phyloP scores from a whole-genome alignment of 2,113 vertebrate species.

The Oreochromis niloticus region DNA sequence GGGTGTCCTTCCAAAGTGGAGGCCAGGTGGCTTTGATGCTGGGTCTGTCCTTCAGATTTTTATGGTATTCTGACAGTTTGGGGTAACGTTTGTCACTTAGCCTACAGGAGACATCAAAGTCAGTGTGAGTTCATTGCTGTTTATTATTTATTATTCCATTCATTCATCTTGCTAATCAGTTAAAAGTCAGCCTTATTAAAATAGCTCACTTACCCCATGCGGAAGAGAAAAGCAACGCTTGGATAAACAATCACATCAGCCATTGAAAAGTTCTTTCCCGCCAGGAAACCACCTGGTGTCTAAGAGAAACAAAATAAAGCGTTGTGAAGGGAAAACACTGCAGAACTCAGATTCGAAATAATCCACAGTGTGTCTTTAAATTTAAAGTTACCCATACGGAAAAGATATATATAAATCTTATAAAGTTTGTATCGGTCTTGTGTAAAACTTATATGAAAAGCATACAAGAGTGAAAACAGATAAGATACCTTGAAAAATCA shows the following conservation, averaged over 20 bases:
- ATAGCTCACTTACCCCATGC: slow-evolving; percentile 22
- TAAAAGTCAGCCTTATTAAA: not conserved
- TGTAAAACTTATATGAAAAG: too few relatives aligned
- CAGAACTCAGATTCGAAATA: not conserved
- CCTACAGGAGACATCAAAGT: slow-evolving; percentile 22
- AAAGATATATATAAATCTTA: not conserved
- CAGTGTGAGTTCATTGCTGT: not conserved
- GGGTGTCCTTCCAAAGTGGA: not conserved
- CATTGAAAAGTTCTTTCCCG: not conserved
- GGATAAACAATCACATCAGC: not conserved
- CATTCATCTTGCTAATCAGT: not conserved
- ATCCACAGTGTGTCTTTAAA: not conserved
- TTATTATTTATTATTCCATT: not conserved
- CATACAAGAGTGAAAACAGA: too few relatives aligned
- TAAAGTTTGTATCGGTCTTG: too few relatives aligned
- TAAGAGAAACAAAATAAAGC: not conserved
- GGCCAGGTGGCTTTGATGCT: slow-evolving; percentile 57
- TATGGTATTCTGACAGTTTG: slow-evolving; percentile 60
- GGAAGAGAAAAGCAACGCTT: not conserved
- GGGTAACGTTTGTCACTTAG: slow-evolving; percentile 53
- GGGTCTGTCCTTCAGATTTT: slow-evolving; percentile 52
- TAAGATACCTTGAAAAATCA: too few relatives aligned
- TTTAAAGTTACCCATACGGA: not conserved
- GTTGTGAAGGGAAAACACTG: accelerated
- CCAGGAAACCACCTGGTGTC: not conserved